phyloP scores from a whole-genome alignment of 2,113 vertebrate genomes.

The Sylvia atricapilla region DNA sequence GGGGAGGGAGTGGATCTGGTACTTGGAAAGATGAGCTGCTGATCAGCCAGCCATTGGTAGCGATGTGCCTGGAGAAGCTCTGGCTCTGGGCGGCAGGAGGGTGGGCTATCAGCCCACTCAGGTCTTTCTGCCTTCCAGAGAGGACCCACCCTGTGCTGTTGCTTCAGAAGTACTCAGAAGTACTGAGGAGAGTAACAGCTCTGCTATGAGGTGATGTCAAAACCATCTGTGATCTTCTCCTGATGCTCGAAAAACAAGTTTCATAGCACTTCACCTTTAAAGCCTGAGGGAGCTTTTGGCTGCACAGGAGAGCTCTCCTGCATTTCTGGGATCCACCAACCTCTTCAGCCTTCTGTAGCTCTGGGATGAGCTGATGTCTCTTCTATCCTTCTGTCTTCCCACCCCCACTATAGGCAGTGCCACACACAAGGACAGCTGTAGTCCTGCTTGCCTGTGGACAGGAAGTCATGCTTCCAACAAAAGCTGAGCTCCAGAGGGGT shows the following conservation, averaged over 20 bases:
- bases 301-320: background rate
- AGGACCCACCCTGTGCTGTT: background rate
- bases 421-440: background rate
- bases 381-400: background rate
- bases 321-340: background rate
- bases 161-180: background rate
- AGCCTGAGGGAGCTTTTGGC: background rate
- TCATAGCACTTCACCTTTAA: background rate
- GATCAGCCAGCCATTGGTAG: background rate
- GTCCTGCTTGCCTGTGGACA: background rate
- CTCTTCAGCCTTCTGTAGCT: background rate
- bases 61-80: rapidly evolving
- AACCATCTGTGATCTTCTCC: background rate
- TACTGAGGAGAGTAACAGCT: background rate
- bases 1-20: background rate
- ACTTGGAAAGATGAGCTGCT: background rate
- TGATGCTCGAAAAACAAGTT: background rate
- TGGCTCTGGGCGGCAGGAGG: background rate
- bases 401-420: background rate
- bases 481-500: background rate
- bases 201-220: background rate
- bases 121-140: background rate
- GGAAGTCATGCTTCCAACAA: background rate
- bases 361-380: background rate
- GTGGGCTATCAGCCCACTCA: background rate